Percentiles rank a stretch among this genome's conserved stretches.
Conservation (phyloP, 1,140 invertebrate genomes). For the Harlomillsia oculata region DNA sequence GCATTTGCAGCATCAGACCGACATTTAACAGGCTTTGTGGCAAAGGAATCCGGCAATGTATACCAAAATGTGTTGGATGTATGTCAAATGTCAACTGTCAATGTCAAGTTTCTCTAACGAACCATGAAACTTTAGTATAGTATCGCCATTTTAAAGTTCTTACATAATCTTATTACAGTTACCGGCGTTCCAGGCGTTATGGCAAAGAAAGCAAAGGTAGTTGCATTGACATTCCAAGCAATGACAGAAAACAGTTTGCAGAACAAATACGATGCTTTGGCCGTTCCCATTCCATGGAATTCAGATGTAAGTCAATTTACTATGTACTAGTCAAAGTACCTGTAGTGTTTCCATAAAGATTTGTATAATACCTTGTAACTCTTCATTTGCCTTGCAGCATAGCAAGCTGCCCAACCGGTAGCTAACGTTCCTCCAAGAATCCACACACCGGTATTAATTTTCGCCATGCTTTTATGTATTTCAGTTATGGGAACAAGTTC, state of each 20-base stretch:
- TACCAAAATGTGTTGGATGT: slow-evolving; percentile 5
- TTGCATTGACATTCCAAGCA: not conserved
- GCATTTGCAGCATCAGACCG: slow-evolving; percentile 47
- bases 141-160: not conserved
- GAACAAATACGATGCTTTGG: slow-evolving; percentile 1
- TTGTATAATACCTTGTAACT: not conserved
- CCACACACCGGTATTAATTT: no score
- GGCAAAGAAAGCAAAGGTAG: not conserved
- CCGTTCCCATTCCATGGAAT: slow-evolving; percentile 16
- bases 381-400: no score
- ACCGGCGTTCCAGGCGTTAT: slow-evolving; percentile 1
- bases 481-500: no score
- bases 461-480: no score
- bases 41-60: slow-evolving; percentile 7
- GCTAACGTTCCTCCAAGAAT: no score
- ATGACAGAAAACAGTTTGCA: not conserved
- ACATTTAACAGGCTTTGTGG: slow-evolving; percentile 34
- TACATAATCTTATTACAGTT: not conserved
- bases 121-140: not conserved
- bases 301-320: slow-evolving; percentile 18
- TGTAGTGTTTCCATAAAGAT: not conserved
- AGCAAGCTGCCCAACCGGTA: no score
- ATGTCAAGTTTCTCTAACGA: not conserved
- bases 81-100: not conserved
- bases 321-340: not conserved